Evolutionary conservation across 1,140 invertebrate genomes (phyloP).

Genomic region (Drosophila tsacasi): DNA sequence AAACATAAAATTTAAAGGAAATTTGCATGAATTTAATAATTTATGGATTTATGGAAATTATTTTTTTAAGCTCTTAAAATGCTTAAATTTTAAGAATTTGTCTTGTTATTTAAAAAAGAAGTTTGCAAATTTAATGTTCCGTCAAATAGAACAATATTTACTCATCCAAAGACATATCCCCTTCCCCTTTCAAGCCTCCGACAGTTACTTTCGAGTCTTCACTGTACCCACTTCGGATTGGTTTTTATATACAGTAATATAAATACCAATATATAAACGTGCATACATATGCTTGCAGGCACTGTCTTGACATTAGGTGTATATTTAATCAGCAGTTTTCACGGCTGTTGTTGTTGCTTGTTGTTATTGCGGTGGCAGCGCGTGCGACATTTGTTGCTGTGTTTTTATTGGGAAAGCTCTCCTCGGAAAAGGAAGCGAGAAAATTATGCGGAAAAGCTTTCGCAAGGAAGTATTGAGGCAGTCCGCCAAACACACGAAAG

Average conservation of each 20-base stretch:
- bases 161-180: too few species aligned
- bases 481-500: constrained; percentile 6
- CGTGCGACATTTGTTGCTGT: constrained; percentile 68
- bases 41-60: too few species aligned
- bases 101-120: too few species aligned
- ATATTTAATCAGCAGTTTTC: constrained; percentile 79
- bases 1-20: too few species aligned
- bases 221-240: constrained; percentile 24
- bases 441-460: constrained; percentile 75
- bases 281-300: constrained; percentile 23
- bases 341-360: constrained; percentile 34
- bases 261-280: not conserved
- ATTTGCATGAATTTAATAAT: too few species aligned
- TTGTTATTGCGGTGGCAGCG: constrained; percentile 43
- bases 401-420: constrained; percentile 58
- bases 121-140: too few species aligned
- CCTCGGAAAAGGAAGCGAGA: constrained; percentile 32
- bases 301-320: constrained; percentile 35
- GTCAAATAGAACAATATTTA: not conserved
- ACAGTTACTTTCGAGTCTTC: not conserved
- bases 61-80: too few species aligned
- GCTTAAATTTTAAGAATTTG: too few species aligned
- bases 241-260: constrained; percentile 13
- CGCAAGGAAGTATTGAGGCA: constrained; percentile 55
- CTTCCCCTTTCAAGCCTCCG: not conserved